Evolutionary conservation across 2,888 invertebrate species (phyloP).

Genomic region (Arctia plantaginis): DNA sequence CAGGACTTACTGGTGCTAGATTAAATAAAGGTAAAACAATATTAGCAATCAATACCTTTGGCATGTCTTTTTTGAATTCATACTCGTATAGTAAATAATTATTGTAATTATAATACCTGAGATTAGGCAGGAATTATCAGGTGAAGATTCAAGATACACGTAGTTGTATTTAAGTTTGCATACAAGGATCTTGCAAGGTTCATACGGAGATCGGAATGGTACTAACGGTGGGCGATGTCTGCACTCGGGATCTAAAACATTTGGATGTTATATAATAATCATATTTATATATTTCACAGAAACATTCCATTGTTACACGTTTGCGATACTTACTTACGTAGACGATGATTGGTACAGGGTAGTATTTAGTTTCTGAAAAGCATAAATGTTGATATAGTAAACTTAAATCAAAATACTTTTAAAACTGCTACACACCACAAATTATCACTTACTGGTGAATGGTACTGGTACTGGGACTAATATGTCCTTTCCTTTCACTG

Average conservation of each 20-base stretch:
- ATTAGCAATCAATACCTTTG: not conserved
- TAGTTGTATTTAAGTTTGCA: constrained; percentile 76
- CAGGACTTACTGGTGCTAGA: not conserved
- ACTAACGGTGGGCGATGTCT: constrained; percentile 58
- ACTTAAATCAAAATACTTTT: not conserved
- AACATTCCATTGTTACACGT: not conserved
- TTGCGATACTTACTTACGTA: constrained; percentile 67
- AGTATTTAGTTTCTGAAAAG: constrained; percentile 63
- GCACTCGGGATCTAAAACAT: constrained; percentile 68
- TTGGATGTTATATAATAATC: not conserved
- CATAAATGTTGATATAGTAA: not conserved
- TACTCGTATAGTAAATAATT: not conserved
- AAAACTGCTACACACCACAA: not conserved
- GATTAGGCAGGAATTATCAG: constrained; percentile 36
- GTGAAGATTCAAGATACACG: constrained; percentile 66
- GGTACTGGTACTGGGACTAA: constrained; percentile 66
- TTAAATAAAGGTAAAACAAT: not conserved
- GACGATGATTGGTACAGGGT: constrained; percentile 68
- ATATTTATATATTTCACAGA: not conserved
- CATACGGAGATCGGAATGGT: constrained; percentile 65
- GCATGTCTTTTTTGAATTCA: not conserved
- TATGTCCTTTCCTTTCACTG: constrained; percentile 66
- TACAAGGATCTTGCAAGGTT: constrained; percentile 61
- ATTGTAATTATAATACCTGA: constrained; percentile 4
- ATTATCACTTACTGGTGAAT: constrained; percentile 36